Evolutionary conservation across 2,888 invertebrate species (phyloP).

Genomic region (Tricholauxania praeusta): DNA sequence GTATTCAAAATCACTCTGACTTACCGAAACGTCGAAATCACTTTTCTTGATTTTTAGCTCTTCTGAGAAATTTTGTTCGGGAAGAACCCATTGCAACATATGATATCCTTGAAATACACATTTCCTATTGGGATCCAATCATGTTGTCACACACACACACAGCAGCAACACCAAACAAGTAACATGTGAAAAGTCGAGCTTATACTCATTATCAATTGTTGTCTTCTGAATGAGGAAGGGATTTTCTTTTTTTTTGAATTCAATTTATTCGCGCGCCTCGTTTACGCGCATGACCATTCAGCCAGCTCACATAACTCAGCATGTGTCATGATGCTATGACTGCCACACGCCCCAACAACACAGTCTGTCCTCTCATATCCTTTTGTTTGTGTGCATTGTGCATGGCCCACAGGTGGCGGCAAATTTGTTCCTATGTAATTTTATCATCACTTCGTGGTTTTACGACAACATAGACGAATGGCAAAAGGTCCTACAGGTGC

Average conservation of each 20-base stretch:
- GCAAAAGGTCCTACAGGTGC: slow-evolving; percentile 28
- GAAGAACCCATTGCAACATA: no score
- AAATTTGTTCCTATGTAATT: neutral
- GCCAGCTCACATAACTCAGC: neutral
- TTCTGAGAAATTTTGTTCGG: no score
- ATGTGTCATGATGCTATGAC: no score
- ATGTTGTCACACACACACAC: no score
- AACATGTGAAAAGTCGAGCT: slow-evolving; percentile 12
- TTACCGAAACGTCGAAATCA: no score
- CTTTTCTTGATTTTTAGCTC: no score
- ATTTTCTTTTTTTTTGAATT: neutral
- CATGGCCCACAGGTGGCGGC: slow-evolving; percentile 1
- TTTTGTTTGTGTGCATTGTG: neutral
- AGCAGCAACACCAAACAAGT: no score
- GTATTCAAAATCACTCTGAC: no score
- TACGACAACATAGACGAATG: neutral
- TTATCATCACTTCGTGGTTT: neutral
- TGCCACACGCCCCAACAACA: no score
- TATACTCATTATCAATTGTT: slow-evolving; percentile 1
- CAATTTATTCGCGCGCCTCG: neutral
- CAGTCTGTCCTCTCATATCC: no score
- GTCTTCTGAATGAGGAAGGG: neutral
- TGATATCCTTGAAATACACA: no score
- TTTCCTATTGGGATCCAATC: no score
- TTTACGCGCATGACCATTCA: slow-evolving; percentile 14